These are phyloP conservation scores for Ascaphus truei DNA, from an alignment of 2,113 vertebrate species.

Conservation along the genomic window DNA sequence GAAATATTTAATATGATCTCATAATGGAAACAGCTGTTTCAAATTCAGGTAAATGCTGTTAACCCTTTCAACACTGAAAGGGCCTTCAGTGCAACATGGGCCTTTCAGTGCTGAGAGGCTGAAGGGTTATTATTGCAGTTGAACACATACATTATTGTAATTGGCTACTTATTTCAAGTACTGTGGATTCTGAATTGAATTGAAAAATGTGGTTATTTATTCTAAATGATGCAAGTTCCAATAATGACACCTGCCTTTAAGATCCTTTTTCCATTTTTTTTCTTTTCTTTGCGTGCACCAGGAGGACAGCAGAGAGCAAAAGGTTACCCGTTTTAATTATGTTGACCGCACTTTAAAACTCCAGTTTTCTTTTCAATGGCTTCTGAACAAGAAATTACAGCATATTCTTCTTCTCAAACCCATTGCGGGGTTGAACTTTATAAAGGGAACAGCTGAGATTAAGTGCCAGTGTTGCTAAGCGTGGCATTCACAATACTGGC, in stretches of 20 bases:
- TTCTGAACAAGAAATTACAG: slow-evolving; percentile 90
- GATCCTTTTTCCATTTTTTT: slow-evolving; percentile 44
- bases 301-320: slow-evolving; percentile 53
- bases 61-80: neutral
- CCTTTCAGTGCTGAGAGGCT: slow-evolving; percentile 1
- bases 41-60: too few relatives aligned
- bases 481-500: slow-evolving; percentile 88
- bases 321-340: slow-evolving; percentile 63
- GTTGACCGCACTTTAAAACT: slow-evolving; percentile 88
- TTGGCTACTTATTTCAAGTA: neutral
- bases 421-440: slow-evolving; percentile 71
- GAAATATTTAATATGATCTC: too few relatives aligned
- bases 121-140: slow-evolving; percentile 20
- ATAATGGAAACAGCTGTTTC: too few relatives aligned
- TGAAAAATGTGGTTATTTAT: slow-evolving; percentile 38
- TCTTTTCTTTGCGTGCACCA: slow-evolving; percentile 38
- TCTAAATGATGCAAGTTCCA: slow-evolving; percentile 32
- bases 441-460: slow-evolving; percentile 83
- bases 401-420: slow-evolving; percentile 71
- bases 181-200: slow-evolving; percentile 18
- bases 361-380: slow-evolving; percentile 76
- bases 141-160: slow-evolving; percentile 17
- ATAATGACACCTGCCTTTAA: slow-evolving; percentile 40
- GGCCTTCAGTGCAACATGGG: neutral
- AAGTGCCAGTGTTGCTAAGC: slow-evolving; percentile 87